phyloP scores from a whole-genome alignment of 2,113 vertebrate species.

The Nannobrachium achirus region DNA sequence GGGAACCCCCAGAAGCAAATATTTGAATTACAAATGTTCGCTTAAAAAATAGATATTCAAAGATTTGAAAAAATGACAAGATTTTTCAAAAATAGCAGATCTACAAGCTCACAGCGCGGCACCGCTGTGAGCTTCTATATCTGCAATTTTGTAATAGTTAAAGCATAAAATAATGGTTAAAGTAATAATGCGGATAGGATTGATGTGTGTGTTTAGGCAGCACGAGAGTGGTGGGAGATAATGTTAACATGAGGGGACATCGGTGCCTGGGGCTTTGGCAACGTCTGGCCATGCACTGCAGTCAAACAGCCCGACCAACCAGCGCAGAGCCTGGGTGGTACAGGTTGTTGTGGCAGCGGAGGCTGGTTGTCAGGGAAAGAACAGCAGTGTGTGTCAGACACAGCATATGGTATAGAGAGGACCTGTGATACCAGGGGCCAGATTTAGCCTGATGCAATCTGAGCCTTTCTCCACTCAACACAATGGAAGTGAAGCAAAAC shows the following conservation, averaged over 20 bases:
- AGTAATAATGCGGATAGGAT: too few species aligned
- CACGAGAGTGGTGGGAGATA: constrained; percentile 34
- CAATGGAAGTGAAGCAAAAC: constrained; percentile 14
- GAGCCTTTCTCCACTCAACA: constrained; percentile 49
- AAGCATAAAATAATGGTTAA: too few species aligned
- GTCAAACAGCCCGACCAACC: constrained; percentile 46
- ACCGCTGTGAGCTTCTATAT: too few species aligned
- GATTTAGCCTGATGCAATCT: constrained; percentile 72
- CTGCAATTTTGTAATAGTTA: too few species aligned
- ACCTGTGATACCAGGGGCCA: constrained; percentile 38
- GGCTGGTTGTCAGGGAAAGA: constrained; percentile 61
- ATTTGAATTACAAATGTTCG: too few species aligned
- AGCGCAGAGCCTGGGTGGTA: constrained; percentile 34
- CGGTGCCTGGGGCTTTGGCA: constrained; percentile 46
- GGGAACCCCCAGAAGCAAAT: too few species aligned
- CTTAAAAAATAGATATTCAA: too few species aligned
- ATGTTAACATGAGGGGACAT: constrained; percentile 55
- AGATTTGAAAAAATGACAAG: too few species aligned
- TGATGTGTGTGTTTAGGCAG: background rate
- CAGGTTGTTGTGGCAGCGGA: constrained; percentile 47
- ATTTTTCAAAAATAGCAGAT: too few species aligned
- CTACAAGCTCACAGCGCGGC: too few species aligned
- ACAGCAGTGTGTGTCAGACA: constrained; percentile 54
- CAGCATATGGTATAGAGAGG: constrained; percentile 61
- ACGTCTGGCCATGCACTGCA: constrained; percentile 14